Percentiles rank a stretch among this genome's conserved stretches.
Evolutionary conservation across 2,797 vertebrate genomes (phyloP).

Genomic region (Buphagus erythrorhynchus): DNA sequence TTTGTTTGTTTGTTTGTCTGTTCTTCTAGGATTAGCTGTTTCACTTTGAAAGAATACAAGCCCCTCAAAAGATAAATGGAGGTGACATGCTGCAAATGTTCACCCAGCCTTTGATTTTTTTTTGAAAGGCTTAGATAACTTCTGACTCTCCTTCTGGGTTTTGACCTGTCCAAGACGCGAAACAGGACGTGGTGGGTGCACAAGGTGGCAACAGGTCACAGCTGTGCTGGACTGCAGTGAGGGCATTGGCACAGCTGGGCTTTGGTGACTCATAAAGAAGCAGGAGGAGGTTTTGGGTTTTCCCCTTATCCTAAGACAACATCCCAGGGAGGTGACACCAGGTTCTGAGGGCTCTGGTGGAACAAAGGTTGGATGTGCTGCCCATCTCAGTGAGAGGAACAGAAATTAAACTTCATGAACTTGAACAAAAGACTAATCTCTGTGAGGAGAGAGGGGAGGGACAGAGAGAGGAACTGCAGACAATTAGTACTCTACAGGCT

Average conservation of each 20-base stretch:
- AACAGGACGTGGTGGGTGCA: not conserved
- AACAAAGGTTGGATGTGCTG: slow-evolving; percentile 21
- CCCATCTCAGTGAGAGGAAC: slow-evolving; percentile 15
- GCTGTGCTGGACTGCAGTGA: not conserved
- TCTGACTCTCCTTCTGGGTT: not conserved
- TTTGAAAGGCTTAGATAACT: not conserved
- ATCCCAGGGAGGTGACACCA: not conserved
- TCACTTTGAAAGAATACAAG: not conserved
- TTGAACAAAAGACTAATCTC: slow-evolving; percentile 64
- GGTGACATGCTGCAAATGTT: not conserved
- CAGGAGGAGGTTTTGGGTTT: not conserved
- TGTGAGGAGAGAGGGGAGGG: slow-evolving; percentile 14
- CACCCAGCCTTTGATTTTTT: not conserved
- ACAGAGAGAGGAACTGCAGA: slow-evolving; percentile 37
- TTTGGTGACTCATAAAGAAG: not conserved
- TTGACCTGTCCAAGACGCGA: accelerated
- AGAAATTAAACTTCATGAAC: slow-evolving; percentile 67
- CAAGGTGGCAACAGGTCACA: not conserved
- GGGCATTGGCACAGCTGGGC: not conserved
- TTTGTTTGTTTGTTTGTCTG: slow-evolving; percentile 31
- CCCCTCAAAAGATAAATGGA: not conserved
- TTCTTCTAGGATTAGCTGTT: slow-evolving; percentile 3
- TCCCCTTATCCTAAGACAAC: not conserved
- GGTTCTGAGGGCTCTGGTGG: not conserved
- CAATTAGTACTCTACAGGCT: slow-evolving; percentile 59